phyloP scores from a whole-genome alignment of 2,888 invertebrate genomes.

The Yponomeuta malinellus region DNA sequence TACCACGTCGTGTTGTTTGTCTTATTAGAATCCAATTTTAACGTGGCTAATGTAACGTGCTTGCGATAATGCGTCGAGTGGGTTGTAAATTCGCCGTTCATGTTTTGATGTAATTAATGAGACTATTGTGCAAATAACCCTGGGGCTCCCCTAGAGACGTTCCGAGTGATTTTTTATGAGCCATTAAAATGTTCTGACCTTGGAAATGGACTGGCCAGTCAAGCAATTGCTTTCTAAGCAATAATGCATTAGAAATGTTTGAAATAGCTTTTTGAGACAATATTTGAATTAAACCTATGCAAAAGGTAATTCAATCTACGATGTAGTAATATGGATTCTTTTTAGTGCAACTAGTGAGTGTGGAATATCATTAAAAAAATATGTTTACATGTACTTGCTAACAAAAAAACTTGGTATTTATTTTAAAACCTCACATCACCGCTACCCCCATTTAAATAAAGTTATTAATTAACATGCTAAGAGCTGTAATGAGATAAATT shows the following conservation, averaged over 20 bases:
- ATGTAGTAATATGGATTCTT: too few relatives aligned
- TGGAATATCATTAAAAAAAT: too few relatives aligned
- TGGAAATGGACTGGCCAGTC: background rate
- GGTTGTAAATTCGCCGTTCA: background rate
- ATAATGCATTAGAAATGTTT: background rate
- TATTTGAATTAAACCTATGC: too few relatives aligned
- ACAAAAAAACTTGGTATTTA: too few relatives aligned
- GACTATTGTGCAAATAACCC: background rate
- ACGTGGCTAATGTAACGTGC: background rate
- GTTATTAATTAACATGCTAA: too few relatives aligned
- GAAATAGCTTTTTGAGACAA: too few relatives aligned
- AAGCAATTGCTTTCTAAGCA: background rate
- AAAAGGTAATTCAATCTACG: too few relatives aligned
- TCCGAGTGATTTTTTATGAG: background rate
- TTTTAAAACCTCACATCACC: too few relatives aligned
- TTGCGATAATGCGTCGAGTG: background rate
- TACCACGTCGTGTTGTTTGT: constrained; percentile 22
- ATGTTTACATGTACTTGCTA: too few relatives aligned
- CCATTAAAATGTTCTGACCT: background rate
- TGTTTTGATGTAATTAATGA: background rate
- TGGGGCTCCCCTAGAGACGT: background rate
- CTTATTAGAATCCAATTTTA: constrained; percentile 36
- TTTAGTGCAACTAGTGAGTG: too few relatives aligned
- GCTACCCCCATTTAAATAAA: too few relatives aligned
- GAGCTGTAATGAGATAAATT: too few relatives aligned